Base-by-base conservation (phyloP, 2,797 vertebrate genomes). In the Lepus townsendii region DNA sequence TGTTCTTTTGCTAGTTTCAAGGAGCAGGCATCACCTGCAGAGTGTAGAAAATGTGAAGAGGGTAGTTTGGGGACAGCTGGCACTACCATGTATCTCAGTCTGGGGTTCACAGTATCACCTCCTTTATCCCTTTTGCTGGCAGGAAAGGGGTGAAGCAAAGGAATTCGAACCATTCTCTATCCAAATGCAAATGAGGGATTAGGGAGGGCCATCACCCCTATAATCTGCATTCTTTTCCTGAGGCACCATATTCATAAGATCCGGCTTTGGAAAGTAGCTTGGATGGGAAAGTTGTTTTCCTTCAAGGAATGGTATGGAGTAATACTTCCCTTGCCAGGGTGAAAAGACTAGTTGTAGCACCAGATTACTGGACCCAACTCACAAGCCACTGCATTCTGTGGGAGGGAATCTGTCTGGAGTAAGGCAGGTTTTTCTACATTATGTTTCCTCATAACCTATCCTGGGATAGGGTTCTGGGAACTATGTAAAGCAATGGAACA, bases 101-200 rank as follows among this genome's bases (percentile, higher is more conserved):
- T 5, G 27, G 92, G 62, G 77, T 96, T 95, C 93, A 93, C 24
- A 86, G 91, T 72, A 83, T 92, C 95, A 96, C 26, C 88, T 47
- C 93, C 73, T 20, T 97, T 94, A 96, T 84, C 93, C 26, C 62
- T 96, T 80, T 92, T 91, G 88, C 91, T 78, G 66, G 80, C 93
- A 93, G 95, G 30, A 47, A 32, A 83, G 71, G 78, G 96, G 95
- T 95, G 97, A 97, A 92, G 97, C 98, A 96, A 97, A 97, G 98
- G 97, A 98, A 97, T 97, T 98, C 98, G 99, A 98, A 98, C 97
- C 98, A 95, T 8, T 27, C 38, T 94, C 27, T 83, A 60, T 98
- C 87, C 50, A 83, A 93, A 85, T 68, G 84, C 73, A 94, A 27
- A 10, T 71, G 72, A 94, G 71, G 54, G 94, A 66, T 92, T 89